Evolutionary conservation across 2,113 vertebrate genomes (phyloP), one percentile per base, ranked within the genome.

Genomic region (Bagarius yarrelli): DNA sequence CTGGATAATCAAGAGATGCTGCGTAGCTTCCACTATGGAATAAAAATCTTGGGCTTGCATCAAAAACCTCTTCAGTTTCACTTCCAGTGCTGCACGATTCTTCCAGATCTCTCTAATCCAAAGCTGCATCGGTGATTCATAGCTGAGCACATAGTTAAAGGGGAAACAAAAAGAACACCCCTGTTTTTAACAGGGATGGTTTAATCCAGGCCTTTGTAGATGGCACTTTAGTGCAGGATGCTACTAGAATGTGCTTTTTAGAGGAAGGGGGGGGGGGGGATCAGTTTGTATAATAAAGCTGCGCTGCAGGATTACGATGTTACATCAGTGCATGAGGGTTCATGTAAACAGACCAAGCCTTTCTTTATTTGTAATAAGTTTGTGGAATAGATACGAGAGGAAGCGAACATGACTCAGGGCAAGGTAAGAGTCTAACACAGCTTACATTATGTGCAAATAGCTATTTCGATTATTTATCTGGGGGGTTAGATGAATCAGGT

Each of bases 381-480:
- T 47, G 36, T 5, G 21, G 66, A 34, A 64, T 34, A 64, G 61
- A 64, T 32, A 15, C 66, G 47, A 47, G 19, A 53, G 50, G 18
- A 53, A 53, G 47, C 11, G 47, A 93, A 78, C 91, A 98, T 98
- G 96, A 98, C 95, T 80, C 94, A 96, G 90, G 95, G 95, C 84
- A 97, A 97, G 96, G 96, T 97, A 95, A 85, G 88, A 47, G 14
- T 21, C 25, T 60, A 52, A 40, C 8, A 44, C 30, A 74, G 5
- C n/a, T 34, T 59, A 50, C 8, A 67, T 78, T 36, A 53, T 16
- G 5, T 16, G 13, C 27, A 8, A 30, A 27, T 61, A 3, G 13
- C 53, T 12, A 56, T 47, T 66, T 78, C 6, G 3, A 11, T 30
- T 25, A 15, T 61, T 32, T 74, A 21, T 59, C 16, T 64, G 4